phyloP scores from a whole-genome alignment of 2,888 invertebrate species.

The Eupithecia pulchellata region DNA sequence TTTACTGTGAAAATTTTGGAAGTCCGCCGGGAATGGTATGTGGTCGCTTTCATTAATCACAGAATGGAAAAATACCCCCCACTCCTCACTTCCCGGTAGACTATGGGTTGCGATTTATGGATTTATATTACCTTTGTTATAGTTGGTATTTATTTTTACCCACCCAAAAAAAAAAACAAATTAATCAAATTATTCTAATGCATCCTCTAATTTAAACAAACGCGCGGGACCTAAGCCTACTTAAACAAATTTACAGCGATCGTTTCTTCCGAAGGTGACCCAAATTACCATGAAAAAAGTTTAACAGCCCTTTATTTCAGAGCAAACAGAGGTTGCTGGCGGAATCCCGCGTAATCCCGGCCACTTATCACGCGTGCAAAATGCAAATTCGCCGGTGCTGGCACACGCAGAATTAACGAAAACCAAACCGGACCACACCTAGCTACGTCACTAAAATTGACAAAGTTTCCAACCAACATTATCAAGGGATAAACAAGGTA shows the following conservation, averaged over 20 bases:
- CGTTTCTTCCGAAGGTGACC: constrained; percentile 82
- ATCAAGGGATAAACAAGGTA: constrained; percentile 70
- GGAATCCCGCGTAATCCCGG: constrained; percentile 82
- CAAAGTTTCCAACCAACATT: constrained; percentile 76
- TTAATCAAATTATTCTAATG: constrained; percentile 56
- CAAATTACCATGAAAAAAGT: constrained; percentile 84
- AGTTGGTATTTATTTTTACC: constrained; percentile 23
- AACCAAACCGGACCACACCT: constrained; percentile 58
- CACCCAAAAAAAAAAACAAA: constrained; percentile 31
- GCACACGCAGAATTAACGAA: constrained; percentile 80
- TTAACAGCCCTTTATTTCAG: constrained; percentile 85
- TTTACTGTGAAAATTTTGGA: constrained; percentile 83
- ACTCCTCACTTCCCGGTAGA: constrained; percentile 41
- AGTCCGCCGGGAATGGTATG: constrained; percentile 80
- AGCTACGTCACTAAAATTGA: constrained; percentile 76
- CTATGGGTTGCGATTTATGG: constrained; percentile 38
- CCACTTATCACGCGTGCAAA: constrained; percentile 86
- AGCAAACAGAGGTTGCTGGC: constrained; percentile 83
- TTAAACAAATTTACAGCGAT: constrained; percentile 82
- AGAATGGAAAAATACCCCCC: constrained; percentile 72
- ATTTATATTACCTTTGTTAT: neutral
- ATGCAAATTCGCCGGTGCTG: constrained; percentile 79
- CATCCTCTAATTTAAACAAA: constrained; percentile 73
- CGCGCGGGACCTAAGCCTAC: constrained; percentile 74
- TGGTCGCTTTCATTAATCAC: constrained; percentile 79